phyloP scores from a whole-genome alignment of 1,140 invertebrate genomes.

The Brachystomella parvula region DNA sequence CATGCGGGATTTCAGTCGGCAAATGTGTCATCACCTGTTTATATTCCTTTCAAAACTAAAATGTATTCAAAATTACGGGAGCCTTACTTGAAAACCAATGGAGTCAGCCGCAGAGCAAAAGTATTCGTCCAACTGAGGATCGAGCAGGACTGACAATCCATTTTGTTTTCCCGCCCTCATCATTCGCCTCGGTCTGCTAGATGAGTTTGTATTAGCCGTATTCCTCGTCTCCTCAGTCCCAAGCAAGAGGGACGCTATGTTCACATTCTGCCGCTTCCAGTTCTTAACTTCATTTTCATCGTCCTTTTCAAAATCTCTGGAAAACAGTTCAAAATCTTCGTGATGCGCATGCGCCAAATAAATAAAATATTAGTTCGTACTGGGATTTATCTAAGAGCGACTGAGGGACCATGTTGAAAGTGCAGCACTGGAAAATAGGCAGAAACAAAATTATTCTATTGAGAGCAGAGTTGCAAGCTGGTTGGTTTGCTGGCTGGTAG shows the following conservation, averaged over 20 bases:
- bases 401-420: slow-evolving; percentile 6
- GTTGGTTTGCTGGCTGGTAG: no score
- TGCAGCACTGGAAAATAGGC: slow-evolving; percentile 4
- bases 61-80: background rate
- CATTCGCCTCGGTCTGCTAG: background rate
- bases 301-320: slow-evolving; percentile 4
- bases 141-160: slow-evolving; percentile 22
- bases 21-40: slow-evolving; percentile 20
- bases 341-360: background rate
- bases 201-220: background rate
- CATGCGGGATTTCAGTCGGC: background rate
- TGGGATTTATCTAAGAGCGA: background rate
- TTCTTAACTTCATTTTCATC: background rate
- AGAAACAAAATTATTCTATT: background rate
- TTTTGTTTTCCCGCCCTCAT: slow-evolving; percentile 8
- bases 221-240: no score
- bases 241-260: background rate
- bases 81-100: slow-evolving; percentile 62
- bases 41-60: slow-evolving; percentile 38
- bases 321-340: background rate
- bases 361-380: background rate
- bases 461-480: no score
- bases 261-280: background rate
- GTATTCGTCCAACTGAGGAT: slow-evolving; percentile 55
- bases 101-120: slow-evolving; percentile 68